Evolutionary conservation across 2,797 vertebrate species (phyloP), one percentile per base, ranked within the genome.

Genomic region (Discoglossus pictus): DNA sequence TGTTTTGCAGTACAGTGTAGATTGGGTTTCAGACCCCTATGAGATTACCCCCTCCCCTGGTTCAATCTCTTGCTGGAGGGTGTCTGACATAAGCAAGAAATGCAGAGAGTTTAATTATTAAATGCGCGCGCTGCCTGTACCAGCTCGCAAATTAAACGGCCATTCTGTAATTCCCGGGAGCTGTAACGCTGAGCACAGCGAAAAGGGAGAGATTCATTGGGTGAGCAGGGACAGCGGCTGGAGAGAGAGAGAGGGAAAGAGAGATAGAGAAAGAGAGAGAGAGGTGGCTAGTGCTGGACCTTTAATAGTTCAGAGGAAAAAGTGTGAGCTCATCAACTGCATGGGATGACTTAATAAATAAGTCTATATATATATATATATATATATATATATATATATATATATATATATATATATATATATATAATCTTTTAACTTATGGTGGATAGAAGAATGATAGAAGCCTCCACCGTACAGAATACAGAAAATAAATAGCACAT

Each of bases 41-140:
- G 39, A 47, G 20, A 47, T 39, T 61, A 13, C 58, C n/a, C n/a
- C n/a, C 15, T 54, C 31, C 50, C 50, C 12, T 21, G 34, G 59
- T 62, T 59, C 56, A 25, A 55, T 63, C 67, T 12, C 67, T 12
- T 63, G 59, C 51, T 53, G 2, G 40, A 43, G 51, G 67, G 51
- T 56, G 42, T 46, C 52, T 70, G 59, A 62, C 67, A 70, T 63
- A 62, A 70, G 67, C 67, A 70, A 55, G 51, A 70, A 70, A 34
- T 50, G 51, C 67, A 50, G 23, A 13, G 21, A 54, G 40, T 70
- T 62, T 70, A 70, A 70, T 70, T 70, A 69, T 69, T 69, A 62
- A 69, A 69, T 69, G 59, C 48, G 50, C 38, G 40, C 16, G 12
- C 18, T 39, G 58, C 59, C 34, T 69, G 31, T 27, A 53, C 50